These are phyloP conservation scores for Percopsis transmontana DNA, from an alignment of 2,113 vertebrate genomes.

Conservation along the genomic window DNA sequence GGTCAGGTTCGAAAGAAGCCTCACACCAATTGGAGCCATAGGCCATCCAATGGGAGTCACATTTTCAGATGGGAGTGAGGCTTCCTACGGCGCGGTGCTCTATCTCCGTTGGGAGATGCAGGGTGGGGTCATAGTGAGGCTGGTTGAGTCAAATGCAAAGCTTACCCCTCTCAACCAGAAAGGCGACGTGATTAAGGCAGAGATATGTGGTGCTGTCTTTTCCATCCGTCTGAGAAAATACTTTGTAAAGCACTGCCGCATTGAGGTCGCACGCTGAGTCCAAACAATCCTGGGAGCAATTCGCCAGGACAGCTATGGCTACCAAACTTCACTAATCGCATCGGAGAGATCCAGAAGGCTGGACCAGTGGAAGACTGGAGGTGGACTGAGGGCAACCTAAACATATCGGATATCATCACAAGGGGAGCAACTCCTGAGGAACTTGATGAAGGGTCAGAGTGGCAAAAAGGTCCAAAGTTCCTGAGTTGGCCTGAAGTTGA, in stretches of 20 bases:
- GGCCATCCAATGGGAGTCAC: constrained; percentile 14
- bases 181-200: constrained; percentile 23
- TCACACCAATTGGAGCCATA: constrained; percentile 21
- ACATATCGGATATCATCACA: constrained; percentile 13
- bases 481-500: constrained; percentile 8
- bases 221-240: constrained; percentile 19
- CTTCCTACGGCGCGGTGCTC: constrained; percentile 23
- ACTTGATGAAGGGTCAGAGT: constrained; percentile 21
- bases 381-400: constrained; percentile 19
- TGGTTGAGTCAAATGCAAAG: constrained; percentile 26
- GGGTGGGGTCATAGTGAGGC: constrained; percentile 7
- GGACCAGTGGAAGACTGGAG: constrained; percentile 17
- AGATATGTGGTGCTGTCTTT: constrained; percentile 27
- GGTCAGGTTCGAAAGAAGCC: constrained; percentile 16
- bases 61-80: too few relatives aligned
- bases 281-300: constrained; percentile 34
- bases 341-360: too few relatives aligned
- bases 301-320: constrained; percentile 22
- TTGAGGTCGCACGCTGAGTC: constrained; percentile 15
- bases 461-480: constrained; percentile 26
- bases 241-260: constrained; percentile 30
- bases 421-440: constrained; percentile 16
- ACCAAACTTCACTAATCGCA: constrained; percentile 26
- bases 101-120: constrained; percentile 20
- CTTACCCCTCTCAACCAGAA: constrained; percentile 21